Evolutionary conservation across 1,140 invertebrate species (phyloP), one percentile per base, ranked within the genome.

Genomic region (Scylla paramamosain): DNA sequence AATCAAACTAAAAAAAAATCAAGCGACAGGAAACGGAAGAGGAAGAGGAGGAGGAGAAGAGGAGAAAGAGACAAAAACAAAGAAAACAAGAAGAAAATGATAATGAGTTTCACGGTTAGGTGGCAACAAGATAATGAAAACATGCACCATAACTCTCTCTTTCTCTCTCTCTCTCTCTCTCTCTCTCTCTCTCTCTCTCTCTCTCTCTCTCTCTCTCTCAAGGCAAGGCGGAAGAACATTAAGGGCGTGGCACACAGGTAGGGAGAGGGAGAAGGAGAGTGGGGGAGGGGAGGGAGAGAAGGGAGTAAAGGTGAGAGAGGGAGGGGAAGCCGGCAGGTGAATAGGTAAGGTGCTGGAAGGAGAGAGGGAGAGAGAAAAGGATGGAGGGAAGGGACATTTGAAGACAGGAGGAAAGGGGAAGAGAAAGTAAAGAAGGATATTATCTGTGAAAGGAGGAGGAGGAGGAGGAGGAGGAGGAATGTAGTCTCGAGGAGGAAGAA

Each of bases 111-210:
- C 46, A 31, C 16, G 28, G 14, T 87, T 39, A 39, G 1, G 39
- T 32, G 7, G 25, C 87, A 32, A 39, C 32, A 88, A 88, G 28
- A 31, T 88, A 88, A 88, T 48, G 1, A 88, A 4, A 88, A 8
- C 6, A n/a, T 77, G n/a, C 67, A 77, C 83, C 28, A 31, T 25
- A 86, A 39, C 83, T 6, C 20, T 87, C 39, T 32, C 39, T 87
- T 10, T 45, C 84, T 32, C 39, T 87, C 84, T 87, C 84, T 87
- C 84, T 87, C 84, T 87, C 84, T 87, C 84, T 87, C 84, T 87
- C 84, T 87, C 84, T 87, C 84, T 87, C 20, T n/a, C 39, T 32
- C 39, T 87, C 31, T 46, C 83, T 31, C 32, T 86, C 83, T 86
- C 83, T 86, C 83, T 86, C 83, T 86, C 83, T 86, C 83, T 86